A percentile compares a stretch with the other conserved stretches of the same genome.
These are phyloP conservation scores for Kradibia gibbosae DNA, from an alignment of 1,140 invertebrate genomes.

Conservation along the genomic window DNA sequence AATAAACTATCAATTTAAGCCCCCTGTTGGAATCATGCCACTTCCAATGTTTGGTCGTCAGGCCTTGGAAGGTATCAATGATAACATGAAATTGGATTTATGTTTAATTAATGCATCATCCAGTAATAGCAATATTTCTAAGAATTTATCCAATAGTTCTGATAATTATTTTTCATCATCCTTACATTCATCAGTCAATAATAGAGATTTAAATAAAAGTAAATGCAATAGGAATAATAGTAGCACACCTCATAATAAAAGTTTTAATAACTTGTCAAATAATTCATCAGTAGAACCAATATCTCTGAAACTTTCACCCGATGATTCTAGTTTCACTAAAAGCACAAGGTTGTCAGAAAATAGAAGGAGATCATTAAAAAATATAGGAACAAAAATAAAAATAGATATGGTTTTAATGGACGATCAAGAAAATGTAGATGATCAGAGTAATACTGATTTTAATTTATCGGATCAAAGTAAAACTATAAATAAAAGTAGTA, in stretches of 20 bases:
- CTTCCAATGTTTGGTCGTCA: constrained; percentile 57
- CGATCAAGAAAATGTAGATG: constrained; percentile 13
- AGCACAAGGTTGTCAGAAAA: neutral
- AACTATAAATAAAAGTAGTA: neutral
- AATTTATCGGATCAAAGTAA: neutral
- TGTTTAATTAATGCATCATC: neutral
- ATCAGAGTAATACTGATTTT: constrained; percentile 1
- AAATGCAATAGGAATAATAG: neutral
- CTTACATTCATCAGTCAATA: neutral
- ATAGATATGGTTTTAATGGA: neutral
- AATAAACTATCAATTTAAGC: constrained; percentile 56
- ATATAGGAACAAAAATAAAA: neutral
- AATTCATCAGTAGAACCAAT: constrained; percentile 63
- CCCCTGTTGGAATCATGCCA: constrained; percentile 50
- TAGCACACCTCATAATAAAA: neutral
- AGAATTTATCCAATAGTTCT: neutral
- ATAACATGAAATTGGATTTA: constrained; percentile 5
- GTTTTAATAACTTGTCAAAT: constrained; percentile 27
- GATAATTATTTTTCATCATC: neutral
- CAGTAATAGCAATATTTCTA: neutral
- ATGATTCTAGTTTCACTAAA: constrained; percentile 1
- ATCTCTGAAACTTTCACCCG: constrained; percentile 50
- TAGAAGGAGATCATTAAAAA: neutral
- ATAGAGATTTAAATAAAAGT: neutral
- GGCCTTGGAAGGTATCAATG: constrained; percentile 35